These are phyloP conservation scores for Egretta garzetta DNA, from an alignment of 2,113 vertebrate species.

Conservation along the genomic window DNA sequence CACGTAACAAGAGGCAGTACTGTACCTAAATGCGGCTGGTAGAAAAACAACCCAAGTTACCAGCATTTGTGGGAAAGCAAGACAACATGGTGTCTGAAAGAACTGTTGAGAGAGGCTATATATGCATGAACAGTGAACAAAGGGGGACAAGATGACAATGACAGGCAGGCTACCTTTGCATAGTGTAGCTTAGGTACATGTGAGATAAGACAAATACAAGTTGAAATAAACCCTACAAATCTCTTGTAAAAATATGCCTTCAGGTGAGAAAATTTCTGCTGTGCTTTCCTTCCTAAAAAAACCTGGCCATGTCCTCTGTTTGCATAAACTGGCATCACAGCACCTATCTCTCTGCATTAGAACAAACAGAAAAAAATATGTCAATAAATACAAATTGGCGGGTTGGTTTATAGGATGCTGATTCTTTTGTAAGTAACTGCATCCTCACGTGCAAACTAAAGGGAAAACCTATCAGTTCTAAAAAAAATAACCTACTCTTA, in stretches of 20 bases:
- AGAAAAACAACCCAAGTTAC: background rate
- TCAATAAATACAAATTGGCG: background rate
- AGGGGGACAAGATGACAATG: background rate
- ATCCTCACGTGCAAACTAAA: background rate
- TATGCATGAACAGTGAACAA: background rate
- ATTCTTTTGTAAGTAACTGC: background rate
- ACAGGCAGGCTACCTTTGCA: background rate
- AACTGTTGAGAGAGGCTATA: background rate
- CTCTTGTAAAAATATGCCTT: background rate
- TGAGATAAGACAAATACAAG: background rate
- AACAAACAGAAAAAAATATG: background rate
- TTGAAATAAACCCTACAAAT: background rate
- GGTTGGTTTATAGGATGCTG: background rate
- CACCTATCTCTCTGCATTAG: background rate
- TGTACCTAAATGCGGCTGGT: background rate
- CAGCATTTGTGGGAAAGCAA: background rate
- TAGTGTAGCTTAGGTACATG: background rate
- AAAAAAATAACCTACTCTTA: background rate
- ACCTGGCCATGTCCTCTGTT: background rate
- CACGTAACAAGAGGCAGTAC: background rate
- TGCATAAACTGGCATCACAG: background rate
- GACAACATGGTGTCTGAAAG: background rate
- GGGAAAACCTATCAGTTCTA: background rate
- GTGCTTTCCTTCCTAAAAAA: background rate
- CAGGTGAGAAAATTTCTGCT: background rate